Base-by-base conservation (phyloP, 2,113 vertebrate species). In the Brachirus orientalis region DNA sequence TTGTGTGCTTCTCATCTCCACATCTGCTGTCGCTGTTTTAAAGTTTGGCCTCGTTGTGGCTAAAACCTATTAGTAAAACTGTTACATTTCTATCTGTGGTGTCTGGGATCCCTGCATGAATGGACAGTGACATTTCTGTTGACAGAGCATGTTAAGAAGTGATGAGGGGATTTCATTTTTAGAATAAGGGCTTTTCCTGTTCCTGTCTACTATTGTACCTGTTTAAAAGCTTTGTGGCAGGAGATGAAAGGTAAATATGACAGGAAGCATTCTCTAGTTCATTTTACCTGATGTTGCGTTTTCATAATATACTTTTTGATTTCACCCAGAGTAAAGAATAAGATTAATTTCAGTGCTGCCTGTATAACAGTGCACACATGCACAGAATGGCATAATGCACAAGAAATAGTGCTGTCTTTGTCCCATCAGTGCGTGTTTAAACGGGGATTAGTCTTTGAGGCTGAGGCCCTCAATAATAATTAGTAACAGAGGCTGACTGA, bases 401-500 rank as follows among this genome's bases (percentile, higher is more conserved):
- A 77, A 77, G 75, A 79, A 81, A 88, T 89, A 83, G 65, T 72
- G 83, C 78, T 75, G 85, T 88, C 84, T 90, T 90, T 89, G 86
- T 90, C 77, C 74, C 52, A 79, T 63, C 86, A 9, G 64, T 83
- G 82, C 74, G 83, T 84, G 14, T 2, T 72, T 88, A 58, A 56
- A 54, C 7, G 76, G 73, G 59, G 79, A 87, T 47, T 40, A 74
- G 7, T 78, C 67, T 51, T 58, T 20, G 71, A 72, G 80, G 71
- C 56, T 48, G 66, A 78, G 72, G 80, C 80, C 69, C 75, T 86
- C 82, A 71, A 82, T 89, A 82, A 86, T 88, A 90, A 90, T 89
- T 91, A 89, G 78, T 76, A 85, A 74, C 77, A 89, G 85, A 87
- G 84, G 75, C 73, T 82, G 87, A 86, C 77, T 77, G 88, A 89